phyloP scores from a whole-genome alignment of 2,888 invertebrate genomes.

The Drosophila atripex region DNA sequence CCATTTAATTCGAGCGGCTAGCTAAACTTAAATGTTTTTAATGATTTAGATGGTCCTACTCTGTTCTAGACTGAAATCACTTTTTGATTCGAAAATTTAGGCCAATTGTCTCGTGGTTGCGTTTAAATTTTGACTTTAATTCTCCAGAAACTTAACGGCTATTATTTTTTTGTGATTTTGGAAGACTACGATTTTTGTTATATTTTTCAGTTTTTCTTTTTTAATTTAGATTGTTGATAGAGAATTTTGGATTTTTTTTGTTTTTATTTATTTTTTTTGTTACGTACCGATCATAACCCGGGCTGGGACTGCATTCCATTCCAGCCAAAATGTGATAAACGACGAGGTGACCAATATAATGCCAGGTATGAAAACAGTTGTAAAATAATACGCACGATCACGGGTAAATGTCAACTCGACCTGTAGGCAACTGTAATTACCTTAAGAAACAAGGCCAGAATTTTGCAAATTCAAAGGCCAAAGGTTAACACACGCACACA shows the following conservation, averaged over 20 bases:
- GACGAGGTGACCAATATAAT: conserved; percentile 98
- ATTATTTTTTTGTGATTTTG: conserved; percentile 27
- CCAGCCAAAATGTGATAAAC: conserved; percentile 98
- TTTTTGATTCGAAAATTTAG: conserved; percentile 4
- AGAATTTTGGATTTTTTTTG: conserved; percentile 8
- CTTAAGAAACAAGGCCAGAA: conserved; percentile 85
- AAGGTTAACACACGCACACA: conserved; percentile 46
- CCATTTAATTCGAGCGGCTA: conserved; percentile 42
- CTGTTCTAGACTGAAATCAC: conserved; percentile 15
- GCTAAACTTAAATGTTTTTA: conserved; percentile 22
- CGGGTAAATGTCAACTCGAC: conserved; percentile 97
- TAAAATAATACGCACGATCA: conserved; percentile 98
- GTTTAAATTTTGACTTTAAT: conserved; percentile 36
- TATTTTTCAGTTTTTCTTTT: conserved; percentile 19
- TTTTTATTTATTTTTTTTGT: conserved; percentile 50
- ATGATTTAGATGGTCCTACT: conserved; percentile 34
- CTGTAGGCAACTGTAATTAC: conserved; percentile 97
- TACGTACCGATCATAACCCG: conserved; percentile 97
- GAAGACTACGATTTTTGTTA: conserved; percentile 48
- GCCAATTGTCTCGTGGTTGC: conserved; percentile 44
- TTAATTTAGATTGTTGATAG: conserved; percentile 1
- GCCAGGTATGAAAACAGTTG: conserved; percentile 98
- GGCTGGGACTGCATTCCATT: conserved; percentile 98
- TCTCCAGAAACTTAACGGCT: conserved; percentile 19
- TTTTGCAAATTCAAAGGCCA: conserved; percentile 47